Evolutionary conservation across 2,888 invertebrate species (phyloP), one percentile per base, ranked within the genome.

Genomic region (Formica aserva): DNA sequence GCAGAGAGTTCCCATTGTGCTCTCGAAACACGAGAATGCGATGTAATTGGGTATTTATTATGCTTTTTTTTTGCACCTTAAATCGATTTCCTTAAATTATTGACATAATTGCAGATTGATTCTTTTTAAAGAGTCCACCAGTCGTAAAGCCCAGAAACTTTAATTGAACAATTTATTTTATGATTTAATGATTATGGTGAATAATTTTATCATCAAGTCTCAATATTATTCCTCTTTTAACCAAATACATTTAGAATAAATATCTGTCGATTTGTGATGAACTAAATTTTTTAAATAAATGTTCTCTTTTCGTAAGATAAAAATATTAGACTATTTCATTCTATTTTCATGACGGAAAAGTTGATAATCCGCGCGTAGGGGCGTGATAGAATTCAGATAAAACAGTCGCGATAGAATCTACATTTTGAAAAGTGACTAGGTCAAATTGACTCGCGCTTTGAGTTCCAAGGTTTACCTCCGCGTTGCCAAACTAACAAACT

Each of bases 341-440:
- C 62, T 62, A 80, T 60, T 71, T 45, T 45, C 45, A 22, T 35
- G 52, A 18, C 26, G 22, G 60, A 13, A 45, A 32, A 78, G 57
- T 60, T 71, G 32, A 45, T 71, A 80, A 71, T 63, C 62, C 48
- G 6, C 32, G 32, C 32, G 26, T 35, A 48, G 35, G 15, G 13
- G 38, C 18, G 8, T 52, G n/a, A 52, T 52, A 52, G n/a, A 52
- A 13, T 80, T 22, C 18, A 26, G 60, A 62, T 45, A 78, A 78
- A 78, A 78, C 32, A 45, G 45, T 80, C 35, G 22, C 45, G 35
- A 45, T 71, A 18, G 71, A 35, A 13, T 80, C 32, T 71, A 60
- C 60, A 80, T 80, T 80, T 80, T 71, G 72, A 80, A 80, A 71
- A 80, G 78, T 80, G 72, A 60, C 45, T 62, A 71, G 72, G 78